phyloP scores from a whole-genome alignment of 2,113 vertebrate genomes.

The Chroicocephalus ridibundus region DNA sequence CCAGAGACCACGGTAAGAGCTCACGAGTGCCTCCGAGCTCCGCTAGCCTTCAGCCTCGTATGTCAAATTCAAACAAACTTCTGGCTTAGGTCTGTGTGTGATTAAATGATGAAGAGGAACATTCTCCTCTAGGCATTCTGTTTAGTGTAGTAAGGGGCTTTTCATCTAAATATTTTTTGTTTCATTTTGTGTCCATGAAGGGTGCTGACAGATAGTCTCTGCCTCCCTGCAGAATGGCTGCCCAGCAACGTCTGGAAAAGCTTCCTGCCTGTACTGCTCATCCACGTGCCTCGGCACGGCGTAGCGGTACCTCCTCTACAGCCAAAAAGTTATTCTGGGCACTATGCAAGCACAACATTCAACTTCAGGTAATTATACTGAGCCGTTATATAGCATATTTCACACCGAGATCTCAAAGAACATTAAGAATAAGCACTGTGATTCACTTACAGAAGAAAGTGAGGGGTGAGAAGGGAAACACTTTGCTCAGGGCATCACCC shows the following conservation, averaged over 20 bases:
- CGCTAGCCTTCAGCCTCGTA: slow-evolving; percentile 1
- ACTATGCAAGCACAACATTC: background rate
- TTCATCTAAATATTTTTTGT: slow-evolving; percentile 19
- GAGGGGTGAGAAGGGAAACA: background rate
- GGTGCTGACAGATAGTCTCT: background rate
- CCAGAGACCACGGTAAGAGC: background rate
- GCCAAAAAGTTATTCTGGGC: background rate
- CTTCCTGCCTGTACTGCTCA: background rate
- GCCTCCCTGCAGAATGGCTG: background rate
- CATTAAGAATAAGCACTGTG: background rate
- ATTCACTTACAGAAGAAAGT: background rate
- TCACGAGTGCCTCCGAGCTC: background rate
- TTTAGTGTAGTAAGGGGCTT: background rate
- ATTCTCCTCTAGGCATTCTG: background rate
- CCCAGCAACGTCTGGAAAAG: background rate
- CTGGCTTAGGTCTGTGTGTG: slow-evolving; percentile 34
- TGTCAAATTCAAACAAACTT: slow-evolving; percentile 47
- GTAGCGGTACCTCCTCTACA: fast-evolving
- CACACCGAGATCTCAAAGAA: background rate
- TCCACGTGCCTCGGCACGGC: fast-evolving
- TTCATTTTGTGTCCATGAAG: background rate
- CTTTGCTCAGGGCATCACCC: background rate
- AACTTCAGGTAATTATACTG: background rate
- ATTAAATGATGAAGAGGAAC: slow-evolving; percentile 28
- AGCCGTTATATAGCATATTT: background rate